phyloP scores from a whole-genome alignment of 2,888 invertebrate species.

The Agrilus biguttatus region DNA sequence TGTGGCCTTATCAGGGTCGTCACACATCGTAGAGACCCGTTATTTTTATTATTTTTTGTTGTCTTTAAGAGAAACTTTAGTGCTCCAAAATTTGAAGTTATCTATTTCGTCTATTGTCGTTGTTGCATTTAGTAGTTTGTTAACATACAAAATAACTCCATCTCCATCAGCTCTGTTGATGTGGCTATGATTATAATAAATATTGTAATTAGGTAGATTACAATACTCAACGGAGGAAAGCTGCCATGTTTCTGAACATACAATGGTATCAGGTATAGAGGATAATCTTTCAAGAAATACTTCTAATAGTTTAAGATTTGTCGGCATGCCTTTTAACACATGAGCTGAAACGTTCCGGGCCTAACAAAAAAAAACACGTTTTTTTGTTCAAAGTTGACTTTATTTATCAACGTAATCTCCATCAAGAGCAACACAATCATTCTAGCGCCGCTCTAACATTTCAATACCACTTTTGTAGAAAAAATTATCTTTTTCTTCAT shows the following conservation, averaged over 20 bases:
- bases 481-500: no score
- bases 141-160: conserved; percentile 6
- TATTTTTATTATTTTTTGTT: conserved; percentile 4
- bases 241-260: conserved; percentile 4
- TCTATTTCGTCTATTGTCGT: conserved; percentile 1
- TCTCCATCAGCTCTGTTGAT: conserved; percentile 8
- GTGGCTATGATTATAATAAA: conserved; percentile 5
- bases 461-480: no score
- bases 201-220: conserved; percentile 1
- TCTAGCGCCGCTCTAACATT: no score
- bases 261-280: conserved; percentile 5
- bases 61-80: neutral
- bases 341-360: no score
- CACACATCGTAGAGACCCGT: conserved; percentile 1
- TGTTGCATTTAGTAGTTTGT: conserved; percentile 2
- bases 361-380: no score
- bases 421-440: no score
- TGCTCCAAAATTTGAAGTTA: conserved; percentile 1
- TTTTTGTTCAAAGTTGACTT: no score
- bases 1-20: no score
- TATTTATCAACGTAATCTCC: no score
- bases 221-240: neutral
- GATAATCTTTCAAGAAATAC: conserved; percentile 1
- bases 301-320: conserved; percentile 6
- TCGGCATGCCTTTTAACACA: no score